phyloP scores from a whole-genome alignment of 2,113 vertebrate species.

The Pithys albifrons region DNA sequence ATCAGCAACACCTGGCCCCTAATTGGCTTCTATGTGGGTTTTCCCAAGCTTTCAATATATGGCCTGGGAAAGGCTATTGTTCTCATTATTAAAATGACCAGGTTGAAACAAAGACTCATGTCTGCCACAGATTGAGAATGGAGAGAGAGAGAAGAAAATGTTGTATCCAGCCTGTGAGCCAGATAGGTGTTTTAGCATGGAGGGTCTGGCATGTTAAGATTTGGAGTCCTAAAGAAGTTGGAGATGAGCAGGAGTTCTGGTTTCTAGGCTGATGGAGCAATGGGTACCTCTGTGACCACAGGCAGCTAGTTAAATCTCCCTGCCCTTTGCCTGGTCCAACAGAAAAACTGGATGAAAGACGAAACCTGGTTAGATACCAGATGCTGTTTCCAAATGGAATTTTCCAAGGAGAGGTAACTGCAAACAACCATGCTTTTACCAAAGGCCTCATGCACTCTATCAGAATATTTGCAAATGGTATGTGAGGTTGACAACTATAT shows the following conservation, averaged over 20 bases:
- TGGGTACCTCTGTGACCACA: not conserved
- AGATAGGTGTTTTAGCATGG: not conserved
- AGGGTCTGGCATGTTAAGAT: not conserved
- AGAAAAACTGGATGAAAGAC: constrained; percentile 22
- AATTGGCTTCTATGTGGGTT: not conserved
- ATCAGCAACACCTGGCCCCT: not conserved
- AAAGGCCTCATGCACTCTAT: not conserved
- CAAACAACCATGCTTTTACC: not conserved
- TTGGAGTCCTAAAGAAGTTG: not conserved
- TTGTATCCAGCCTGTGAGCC: not conserved
- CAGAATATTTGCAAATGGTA: not conserved
- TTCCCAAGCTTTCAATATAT: not conserved
- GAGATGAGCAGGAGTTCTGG: not conserved
- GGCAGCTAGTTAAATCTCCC: not conserved
- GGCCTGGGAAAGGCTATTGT: not conserved
- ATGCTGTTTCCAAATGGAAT: not conserved
- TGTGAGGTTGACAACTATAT: not conserved
- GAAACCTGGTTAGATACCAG: constrained; percentile 16
- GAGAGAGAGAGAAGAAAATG: not conserved
- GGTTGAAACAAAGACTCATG: not conserved
- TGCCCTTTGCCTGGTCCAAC: not conserved
- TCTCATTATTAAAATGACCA: constrained; percentile 15
- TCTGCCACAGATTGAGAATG: not conserved
- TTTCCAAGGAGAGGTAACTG: constrained; percentile 18
- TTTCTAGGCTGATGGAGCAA: not conserved